Evolutionary conservation across 2,113 vertebrate genomes (phyloP).

Genomic region (Corydoras maculifer): DNA sequence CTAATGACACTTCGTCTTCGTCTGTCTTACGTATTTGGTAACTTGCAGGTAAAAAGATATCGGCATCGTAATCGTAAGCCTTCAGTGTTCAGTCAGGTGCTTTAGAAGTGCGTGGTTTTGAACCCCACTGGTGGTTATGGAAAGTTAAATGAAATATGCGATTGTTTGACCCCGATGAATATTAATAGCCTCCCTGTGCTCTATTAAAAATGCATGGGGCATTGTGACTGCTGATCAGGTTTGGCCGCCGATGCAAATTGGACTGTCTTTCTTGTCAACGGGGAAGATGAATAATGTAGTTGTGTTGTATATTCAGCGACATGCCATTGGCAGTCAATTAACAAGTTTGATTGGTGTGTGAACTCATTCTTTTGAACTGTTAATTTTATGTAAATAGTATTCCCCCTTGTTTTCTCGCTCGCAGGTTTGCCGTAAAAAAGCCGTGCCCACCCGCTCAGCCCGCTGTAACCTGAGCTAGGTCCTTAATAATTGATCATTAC

Average conservation of each 20-base stretch:
- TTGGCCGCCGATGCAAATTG: slow-evolving; percentile 99
- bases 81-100: slow-evolving; percentile 1
- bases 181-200: slow-evolving; percentile 84
- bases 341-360: slow-evolving; percentile 99
- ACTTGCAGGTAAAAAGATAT: too few relatives aligned
- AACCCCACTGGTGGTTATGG: slow-evolving; percentile 65
- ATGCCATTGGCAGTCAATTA: slow-evolving; percentile 99
- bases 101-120: slow-evolving; percentile 29
- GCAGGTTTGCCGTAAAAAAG: slow-evolving; percentile 77
- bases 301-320: slow-evolving; percentile 96
- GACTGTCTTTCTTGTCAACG: slow-evolving; percentile 94
- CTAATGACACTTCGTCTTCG: too few relatives aligned
- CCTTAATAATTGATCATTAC: slow-evolving; percentile 99
- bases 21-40: too few relatives aligned
- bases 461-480: slow-evolving; percentile 86
- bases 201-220: slow-evolving; percentile 97
- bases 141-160: slow-evolving; percentile 82
- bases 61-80: too few relatives aligned
- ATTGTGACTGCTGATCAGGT: slow-evolving; percentile 99
- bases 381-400: slow-evolving; percentile 99
- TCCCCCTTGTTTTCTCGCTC: slow-evolving; percentile 64
- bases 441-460: slow-evolving; percentile 57
- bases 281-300: slow-evolving; percentile 96
- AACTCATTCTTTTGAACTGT: slow-evolving; percentile 99
- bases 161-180: slow-evolving; percentile 93